A percentile compares a stretch with the other conserved stretches of the same genome.
Conservation (phyloP, 92 coral and sea anemone species). For the Scolanthus callimorphus region DNA sequence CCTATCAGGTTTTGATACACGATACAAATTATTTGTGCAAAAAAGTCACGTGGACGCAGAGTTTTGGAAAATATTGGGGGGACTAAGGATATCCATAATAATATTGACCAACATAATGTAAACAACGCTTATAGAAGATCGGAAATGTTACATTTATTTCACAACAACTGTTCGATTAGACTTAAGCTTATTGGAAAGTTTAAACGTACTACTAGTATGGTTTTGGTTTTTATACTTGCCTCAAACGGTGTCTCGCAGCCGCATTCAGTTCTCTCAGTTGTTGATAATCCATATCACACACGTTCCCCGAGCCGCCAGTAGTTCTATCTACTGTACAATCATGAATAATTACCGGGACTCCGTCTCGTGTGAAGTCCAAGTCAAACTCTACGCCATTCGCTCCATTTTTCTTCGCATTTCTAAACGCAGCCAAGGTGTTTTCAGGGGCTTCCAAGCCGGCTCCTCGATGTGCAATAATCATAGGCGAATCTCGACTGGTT, state of each 20-base stretch:
- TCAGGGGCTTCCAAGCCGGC: slow-evolving; percentile 84
- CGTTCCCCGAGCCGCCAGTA: slow-evolving; percentile 83
- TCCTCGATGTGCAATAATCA: slow-evolving; percentile 87
- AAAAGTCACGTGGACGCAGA: no score
- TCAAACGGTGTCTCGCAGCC: slow-evolving; percentile 44
- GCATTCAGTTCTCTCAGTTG: slow-evolving; percentile 69
- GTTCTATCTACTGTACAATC: slow-evolving; percentile 91
- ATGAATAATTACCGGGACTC: slow-evolving; percentile 93
- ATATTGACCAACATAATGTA: no score
- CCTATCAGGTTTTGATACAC: no score
- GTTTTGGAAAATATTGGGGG: no score
- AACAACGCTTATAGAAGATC: neutral
- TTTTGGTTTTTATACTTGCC: no score
- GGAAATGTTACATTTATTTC: no score
- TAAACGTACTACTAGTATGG: no score
- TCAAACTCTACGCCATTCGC: slow-evolving; percentile 93
- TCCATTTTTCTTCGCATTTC: slow-evolving; percentile 82
- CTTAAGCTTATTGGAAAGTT: no score
- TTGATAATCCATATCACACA: slow-evolving; percentile 66
- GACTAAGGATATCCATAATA: no score
- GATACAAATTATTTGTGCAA: no score
- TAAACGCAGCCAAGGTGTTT: slow-evolving; percentile 84
- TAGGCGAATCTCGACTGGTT: slow-evolving; percentile 48
- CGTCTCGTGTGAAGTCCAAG: slow-evolving; percentile 93
- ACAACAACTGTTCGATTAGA: no score